phyloP scores from a whole-genome alignment of 92 coral and sea anemone species.

The Meandrina meandrites region DNA sequence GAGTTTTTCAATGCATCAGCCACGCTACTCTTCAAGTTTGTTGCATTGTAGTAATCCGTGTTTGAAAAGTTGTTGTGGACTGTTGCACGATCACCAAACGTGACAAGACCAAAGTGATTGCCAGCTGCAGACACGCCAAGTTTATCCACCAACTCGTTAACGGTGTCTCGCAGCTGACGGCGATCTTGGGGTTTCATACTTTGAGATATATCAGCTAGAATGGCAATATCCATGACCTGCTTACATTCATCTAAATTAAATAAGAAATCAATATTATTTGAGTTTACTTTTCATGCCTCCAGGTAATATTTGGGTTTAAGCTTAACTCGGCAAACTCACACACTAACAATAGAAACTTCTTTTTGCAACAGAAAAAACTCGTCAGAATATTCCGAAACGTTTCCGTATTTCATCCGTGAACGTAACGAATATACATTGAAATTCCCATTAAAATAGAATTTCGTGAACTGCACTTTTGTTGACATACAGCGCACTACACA shows the following conservation, averaged over 20 bases:
- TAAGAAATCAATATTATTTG: neutral
- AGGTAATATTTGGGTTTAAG: too few relatives aligned
- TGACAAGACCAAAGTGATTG: constrained; percentile 2
- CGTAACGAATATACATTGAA: too few relatives aligned
- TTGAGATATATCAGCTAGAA: neutral
- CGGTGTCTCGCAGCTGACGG: neutral
- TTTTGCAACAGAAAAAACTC: too few relatives aligned
- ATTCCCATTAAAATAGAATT: too few relatives aligned
- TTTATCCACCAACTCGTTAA: neutral
- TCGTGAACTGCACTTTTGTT: too few relatives aligned
- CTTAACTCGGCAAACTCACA: too few relatives aligned
- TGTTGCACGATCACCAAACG: neutral
- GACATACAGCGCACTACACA: too few relatives aligned
- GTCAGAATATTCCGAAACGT: too few relatives aligned
- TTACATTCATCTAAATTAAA: neutral
- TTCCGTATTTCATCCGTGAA: too few relatives aligned
- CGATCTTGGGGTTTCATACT: neutral
- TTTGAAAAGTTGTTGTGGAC: neutral
- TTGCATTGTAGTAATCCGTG: neutral
- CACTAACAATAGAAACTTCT: too few relatives aligned
- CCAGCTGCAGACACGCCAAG: neutral
- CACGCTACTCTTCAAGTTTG: neutral
- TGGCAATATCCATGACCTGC: neutral
- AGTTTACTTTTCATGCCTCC: too few relatives aligned
- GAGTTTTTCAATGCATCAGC: neutral